Percentiles rank a stretch among this genome's conserved stretches.
Conservation (phyloP, 2,113 vertebrate genomes). For the Clarias gariepinus region DNA sequence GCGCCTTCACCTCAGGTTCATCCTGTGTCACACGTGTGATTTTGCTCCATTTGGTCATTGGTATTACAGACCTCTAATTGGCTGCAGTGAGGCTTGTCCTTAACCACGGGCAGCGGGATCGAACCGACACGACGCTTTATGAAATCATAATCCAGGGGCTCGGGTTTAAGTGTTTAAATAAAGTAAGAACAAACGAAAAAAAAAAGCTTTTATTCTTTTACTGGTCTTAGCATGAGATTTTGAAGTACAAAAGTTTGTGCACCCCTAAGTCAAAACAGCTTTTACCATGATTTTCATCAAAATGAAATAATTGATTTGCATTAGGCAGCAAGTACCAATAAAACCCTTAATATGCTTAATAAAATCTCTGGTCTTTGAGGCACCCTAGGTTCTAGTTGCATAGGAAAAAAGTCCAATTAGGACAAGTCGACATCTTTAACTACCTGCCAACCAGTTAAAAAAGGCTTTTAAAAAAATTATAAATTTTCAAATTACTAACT, state of each 20-base stretch:
- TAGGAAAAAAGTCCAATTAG: not conserved
- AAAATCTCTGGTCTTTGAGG: not conserved
- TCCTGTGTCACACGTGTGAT: slow-evolving; percentile 31
- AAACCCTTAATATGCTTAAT: not conserved
- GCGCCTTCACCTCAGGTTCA: slow-evolving; percentile 55
- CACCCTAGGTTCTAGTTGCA: not conserved
- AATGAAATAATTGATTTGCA: not conserved
- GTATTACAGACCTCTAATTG: slow-evolving; percentile 53
- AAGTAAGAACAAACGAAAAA: not conserved
- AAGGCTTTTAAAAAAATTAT: not conserved
- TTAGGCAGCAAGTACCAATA: not conserved
- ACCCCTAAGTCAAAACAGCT: not conserved
- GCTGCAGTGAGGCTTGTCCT: slow-evolving; percentile 42
- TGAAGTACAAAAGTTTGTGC: not conserved
- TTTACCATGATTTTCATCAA: not conserved
- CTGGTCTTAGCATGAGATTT: not conserved
- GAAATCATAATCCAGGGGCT: slow-evolving; percentile 35
- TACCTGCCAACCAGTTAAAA: not conserved
- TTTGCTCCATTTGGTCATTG: slow-evolving; percentile 44
- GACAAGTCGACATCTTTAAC: not conserved
- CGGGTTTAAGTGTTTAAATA: slow-evolving; percentile 34
- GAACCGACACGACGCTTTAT: not conserved
- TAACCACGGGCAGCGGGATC: slow-evolving; percentile 12
- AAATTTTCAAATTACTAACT: not conserved
- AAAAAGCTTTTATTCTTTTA: slow-evolving; percentile 2